A percentile compares a stretch with the other conserved stretches of the same genome.
phyloP scores from a whole-genome alignment of 2,888 invertebrate genomes.

The Tuta absoluta region DNA sequence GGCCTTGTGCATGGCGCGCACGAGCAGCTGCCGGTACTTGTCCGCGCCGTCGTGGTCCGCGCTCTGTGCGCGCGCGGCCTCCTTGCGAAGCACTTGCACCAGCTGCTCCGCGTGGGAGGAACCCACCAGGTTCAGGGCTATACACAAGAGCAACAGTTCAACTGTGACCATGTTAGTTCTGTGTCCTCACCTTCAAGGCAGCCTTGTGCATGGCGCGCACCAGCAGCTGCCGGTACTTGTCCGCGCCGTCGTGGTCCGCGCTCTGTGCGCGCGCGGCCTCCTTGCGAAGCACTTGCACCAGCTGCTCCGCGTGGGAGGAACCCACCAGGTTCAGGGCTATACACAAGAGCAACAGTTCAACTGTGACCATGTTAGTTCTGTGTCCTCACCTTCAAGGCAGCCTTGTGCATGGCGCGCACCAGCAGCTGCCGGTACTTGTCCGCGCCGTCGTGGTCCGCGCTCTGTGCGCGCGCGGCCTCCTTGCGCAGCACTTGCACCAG shows the following conservation, averaged over 20 bases:
- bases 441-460: conserved; percentile 96
- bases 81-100: conserved; percentile 94
- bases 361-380: neutral
- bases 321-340: too few relatives aligned
- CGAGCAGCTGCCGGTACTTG: conserved; percentile 96
- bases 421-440: conserved; percentile 97
- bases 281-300: conserved; percentile 95
- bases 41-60: conserved; percentile 97
- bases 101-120: conserved; percentile 94
- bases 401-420: conserved; percentile 96
- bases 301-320: conserved; percentile 93
- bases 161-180: neutral
- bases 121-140: too few relatives aligned
- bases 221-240: conserved; percentile 96
- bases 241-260: conserved; percentile 96
- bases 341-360: too few relatives aligned
- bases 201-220: conserved; percentile 97
- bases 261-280: conserved; percentile 94
- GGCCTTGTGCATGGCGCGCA: conserved; percentile 95
- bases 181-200: conserved; percentile 86
- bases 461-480: conserved; percentile 93
- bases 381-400: conserved; percentile 88
- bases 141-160: too few relatives aligned
- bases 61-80: conserved; percentile 94
- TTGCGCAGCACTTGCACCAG: conserved; percentile 96